These are phyloP conservation scores for Pheucticus melanocephalus DNA, from an alignment of 2,113 vertebrate species.

Conservation along the genomic window DNA sequence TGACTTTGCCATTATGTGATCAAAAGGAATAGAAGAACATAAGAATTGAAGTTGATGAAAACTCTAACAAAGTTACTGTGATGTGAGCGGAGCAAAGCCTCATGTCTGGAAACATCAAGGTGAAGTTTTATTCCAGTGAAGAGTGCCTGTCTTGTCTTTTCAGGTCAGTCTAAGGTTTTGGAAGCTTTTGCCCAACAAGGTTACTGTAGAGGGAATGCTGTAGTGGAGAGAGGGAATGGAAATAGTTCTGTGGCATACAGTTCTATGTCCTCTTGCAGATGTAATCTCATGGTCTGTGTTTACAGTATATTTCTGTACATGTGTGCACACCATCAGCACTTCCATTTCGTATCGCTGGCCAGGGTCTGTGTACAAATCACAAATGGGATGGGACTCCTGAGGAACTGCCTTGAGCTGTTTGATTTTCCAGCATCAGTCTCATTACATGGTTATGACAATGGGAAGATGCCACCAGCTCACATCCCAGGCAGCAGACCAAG, in stretches of 20 bases:
- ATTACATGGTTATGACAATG: no score
- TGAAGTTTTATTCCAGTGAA: background rate
- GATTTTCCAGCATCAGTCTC: no score
- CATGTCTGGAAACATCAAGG: background rate
- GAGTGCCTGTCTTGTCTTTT: background rate
- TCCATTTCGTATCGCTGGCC: accelerated
- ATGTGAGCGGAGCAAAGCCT: background rate
- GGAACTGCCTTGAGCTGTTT: no score
- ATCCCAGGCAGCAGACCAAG: no score
- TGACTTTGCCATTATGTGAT: background rate
- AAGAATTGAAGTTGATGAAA: background rate
- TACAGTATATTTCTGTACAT: accelerated
- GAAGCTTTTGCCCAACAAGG: background rate
- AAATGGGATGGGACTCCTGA: no score
- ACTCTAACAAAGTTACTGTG: background rate
- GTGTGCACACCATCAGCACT: background rate
- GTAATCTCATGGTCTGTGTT: background rate
- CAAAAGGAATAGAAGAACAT: background rate
- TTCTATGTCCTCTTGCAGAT: background rate
- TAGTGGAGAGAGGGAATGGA: background rate
- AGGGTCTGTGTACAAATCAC: no score
- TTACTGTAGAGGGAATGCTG: background rate
- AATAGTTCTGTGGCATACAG: background rate
- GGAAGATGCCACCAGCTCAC: no score
- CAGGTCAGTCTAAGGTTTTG: background rate